A percentile compares a stretch with the other conserved stretches of the same genome.
These are phyloP conservation scores for Muraenolepis orangiensis DNA, from an alignment of 2,797 vertebrate species.

Conservation along the genomic window DNA sequence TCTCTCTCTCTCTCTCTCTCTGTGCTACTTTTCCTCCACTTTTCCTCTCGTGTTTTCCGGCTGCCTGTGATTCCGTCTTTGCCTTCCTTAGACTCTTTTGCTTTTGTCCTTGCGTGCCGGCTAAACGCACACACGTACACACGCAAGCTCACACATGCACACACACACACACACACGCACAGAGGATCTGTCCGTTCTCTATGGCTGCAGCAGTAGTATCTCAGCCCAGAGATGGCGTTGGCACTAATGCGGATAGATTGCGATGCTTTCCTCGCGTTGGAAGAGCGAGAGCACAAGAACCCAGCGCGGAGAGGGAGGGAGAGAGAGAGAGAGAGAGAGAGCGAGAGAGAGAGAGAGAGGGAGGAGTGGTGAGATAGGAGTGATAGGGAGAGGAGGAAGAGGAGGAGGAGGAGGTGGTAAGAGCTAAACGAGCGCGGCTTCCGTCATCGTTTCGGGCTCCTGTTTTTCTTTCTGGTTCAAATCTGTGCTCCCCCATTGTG, in stretches of 20 bases:
- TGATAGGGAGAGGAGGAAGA: slow-evolving; percentile 31
- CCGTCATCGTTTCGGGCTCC: slow-evolving; percentile 63
- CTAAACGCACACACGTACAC: slow-evolving; percentile 43
- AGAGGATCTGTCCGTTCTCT: background rate
- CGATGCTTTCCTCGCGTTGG: slow-evolving; percentile 42
- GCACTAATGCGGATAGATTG: slow-evolving; percentile 86
- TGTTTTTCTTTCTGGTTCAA: no score
- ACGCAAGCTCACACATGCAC: slow-evolving; percentile 20
- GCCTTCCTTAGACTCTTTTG: slow-evolving; percentile 14
- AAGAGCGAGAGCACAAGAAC: slow-evolving; percentile 50
- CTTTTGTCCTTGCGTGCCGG: slow-evolving; percentile 1
- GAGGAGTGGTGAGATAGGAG: slow-evolving; percentile 34
- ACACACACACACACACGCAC: slow-evolving; percentile 2
- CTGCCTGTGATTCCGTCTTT: slow-evolving; percentile 42
- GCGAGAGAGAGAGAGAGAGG: slow-evolving; percentile 46
- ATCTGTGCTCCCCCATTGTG: slow-evolving; percentile 2
- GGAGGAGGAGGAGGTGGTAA: slow-evolving; percentile 48
- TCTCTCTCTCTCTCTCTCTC: slow-evolving; percentile 27
- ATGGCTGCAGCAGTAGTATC: background rate
- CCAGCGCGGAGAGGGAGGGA: slow-evolving; percentile 50
- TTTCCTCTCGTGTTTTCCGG: slow-evolving; percentile 16
- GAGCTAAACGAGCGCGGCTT: slow-evolving; percentile 51
- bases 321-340: slow-evolving; percentile 22
- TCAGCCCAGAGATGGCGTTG: slow-evolving; percentile 25
- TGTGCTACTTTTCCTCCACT: slow-evolving; percentile 9